Percentiles rank a stretch among this genome's conserved stretches.
These are phyloP conservation scores for Branchinecta lynchi DNA, from an alignment of 1,140 invertebrate species.

Conservation along the genomic window DNA sequence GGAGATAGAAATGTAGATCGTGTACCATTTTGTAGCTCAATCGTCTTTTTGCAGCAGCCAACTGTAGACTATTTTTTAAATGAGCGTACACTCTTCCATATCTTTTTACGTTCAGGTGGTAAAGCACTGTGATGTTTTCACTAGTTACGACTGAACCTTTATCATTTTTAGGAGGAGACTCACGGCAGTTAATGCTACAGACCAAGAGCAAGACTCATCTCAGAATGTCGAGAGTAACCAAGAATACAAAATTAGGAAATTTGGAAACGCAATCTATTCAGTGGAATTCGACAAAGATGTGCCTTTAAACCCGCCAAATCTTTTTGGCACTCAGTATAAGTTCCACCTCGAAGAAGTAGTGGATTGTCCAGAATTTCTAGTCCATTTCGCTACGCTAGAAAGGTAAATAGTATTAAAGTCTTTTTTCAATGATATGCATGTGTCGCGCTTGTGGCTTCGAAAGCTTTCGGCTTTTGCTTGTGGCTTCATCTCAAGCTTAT, in stretches of 20 bases:
- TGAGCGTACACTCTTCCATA: no score
- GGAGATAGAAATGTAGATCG: no score
- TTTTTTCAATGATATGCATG: not conserved
- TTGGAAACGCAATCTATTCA: slow-evolving; percentile 74
- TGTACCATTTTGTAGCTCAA: no score
- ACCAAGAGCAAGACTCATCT: not conserved
- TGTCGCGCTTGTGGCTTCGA: not conserved
- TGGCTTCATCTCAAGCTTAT: not conserved
- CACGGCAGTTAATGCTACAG: not conserved
- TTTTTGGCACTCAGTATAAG: slow-evolving; percentile 94
- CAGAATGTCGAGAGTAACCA: not conserved
- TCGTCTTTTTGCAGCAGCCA: no score
- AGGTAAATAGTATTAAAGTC: slow-evolving; percentile 37
- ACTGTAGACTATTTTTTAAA: no score
- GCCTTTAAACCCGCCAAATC: slow-evolving; percentile 45
- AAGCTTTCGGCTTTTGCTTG: slow-evolving; percentile 14
- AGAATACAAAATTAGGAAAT: slow-evolving; percentile 28
- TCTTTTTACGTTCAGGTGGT: no score
- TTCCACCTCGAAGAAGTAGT: slow-evolving; percentile 92
- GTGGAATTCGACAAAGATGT: slow-evolving; percentile 59
- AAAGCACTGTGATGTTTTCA: no score
- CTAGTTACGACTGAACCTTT: no score
- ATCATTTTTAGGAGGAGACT: not conserved
- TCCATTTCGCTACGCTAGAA: slow-evolving; percentile 71
- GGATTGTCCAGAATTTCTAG: slow-evolving; percentile 95